A percentile compares a stretch with the other conserved stretches of the same genome.
Evolutionary conservation across 2,113 vertebrate genomes (phyloP).

Genomic region (Pan troglodytes): NHGRI_mPanTro3-v2.1_pri NC_072403.2:7095001-7095500

Average conservation of each 20-base stretch:
- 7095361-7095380: not conserved
- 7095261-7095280: not conserved
- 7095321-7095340: not conserved
- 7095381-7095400: not conserved
- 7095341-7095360: too few relatives aligned
- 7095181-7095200: not conserved
- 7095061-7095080: not conserved
- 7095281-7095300: not conserved
- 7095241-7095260: not conserved
- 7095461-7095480: not conserved
- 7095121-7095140: not conserved
- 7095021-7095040: not conserved
- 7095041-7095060: not conserved
- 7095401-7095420: not conserved
- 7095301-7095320: rapidly evolving
- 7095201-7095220: not conserved
- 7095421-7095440: not conserved
- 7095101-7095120: not conserved
- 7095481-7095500: not conserved
- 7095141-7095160: not conserved
- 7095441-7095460: rapidly evolving
- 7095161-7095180: not conserved
- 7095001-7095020: not conserved
- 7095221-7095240: not conserved
- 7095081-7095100: not conserved